Base-by-base conservation (phyloP, 53 echinoderm and acorn worm genomes). In the Hippasteria phrygiana region DNA sequence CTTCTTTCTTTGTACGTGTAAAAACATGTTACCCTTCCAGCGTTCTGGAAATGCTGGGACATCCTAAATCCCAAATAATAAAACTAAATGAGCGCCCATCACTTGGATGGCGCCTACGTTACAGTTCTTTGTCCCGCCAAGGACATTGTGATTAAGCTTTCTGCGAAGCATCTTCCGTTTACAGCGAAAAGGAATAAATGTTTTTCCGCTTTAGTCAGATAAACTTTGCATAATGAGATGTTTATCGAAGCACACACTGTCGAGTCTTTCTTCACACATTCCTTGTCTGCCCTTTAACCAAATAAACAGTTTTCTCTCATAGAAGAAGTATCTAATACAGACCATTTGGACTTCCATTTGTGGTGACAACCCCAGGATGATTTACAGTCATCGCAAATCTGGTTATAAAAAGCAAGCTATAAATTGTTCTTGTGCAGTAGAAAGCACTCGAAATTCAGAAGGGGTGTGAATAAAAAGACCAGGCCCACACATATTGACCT, bases 361-460 rank as follows among this genome's bases (percentile, higher is more conserved):
- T 54, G 51, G 27, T 78, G 39, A 38, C 56, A 53, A 36, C n/a
- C 37, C 24, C 3, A 18, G 12, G 18, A 39, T 78, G 78, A 78
- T 78, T 78, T 78, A 78, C 78, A 39, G 62, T 36, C 32, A 13
- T 78, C 7, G 56, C 78, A 56, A 77, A 51, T 78, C 22, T 62
- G 78, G 78, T 18, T 29, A 78, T 39, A 24, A 41, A 59, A 37
- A 78, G 54, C 76, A 59, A 56, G 24, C 56, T 3, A 37, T 78
- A 78, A 78, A 78, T 78, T 78, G 59, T 78, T 16, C 20, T 56
- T 59, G 36, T 26, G 22, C 26, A 47, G 47, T 28, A 32, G 51
- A 9, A 28, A 47, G 48, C 45, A 13, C 22, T 4, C 28, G 41
- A 73, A 31, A 20, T 46, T 32, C 11, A 17, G 17, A 32, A 48